Evolutionary conservation across 1,140 invertebrate species (phyloP).

Genomic region (Archivesica marissinica): DNA sequence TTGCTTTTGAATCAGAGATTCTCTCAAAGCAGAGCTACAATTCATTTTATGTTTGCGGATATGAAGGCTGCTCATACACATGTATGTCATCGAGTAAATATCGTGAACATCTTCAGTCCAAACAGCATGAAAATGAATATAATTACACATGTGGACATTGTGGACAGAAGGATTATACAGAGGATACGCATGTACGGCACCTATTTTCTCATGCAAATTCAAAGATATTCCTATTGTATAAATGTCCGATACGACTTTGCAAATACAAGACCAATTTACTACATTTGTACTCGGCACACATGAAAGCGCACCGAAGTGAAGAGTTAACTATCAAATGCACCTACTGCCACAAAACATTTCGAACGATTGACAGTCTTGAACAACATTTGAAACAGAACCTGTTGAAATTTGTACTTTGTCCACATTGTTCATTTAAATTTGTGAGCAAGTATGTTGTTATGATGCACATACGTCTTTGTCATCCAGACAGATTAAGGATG

Average conservation of each 20-base stretch:
- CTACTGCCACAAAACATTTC: constrained; percentile 57
- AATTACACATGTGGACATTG: constrained; percentile 61
- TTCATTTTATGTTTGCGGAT: constrained; percentile 58
- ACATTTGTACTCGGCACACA: constrained; percentile 56
- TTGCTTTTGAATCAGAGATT: constrained; percentile 16
- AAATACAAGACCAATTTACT: constrained; percentile 60
- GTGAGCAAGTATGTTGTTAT: constrained; percentile 36
- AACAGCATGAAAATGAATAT: constrained; percentile 43
- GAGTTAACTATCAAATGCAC: constrained; percentile 44
- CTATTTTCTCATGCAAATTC: constrained; percentile 57
- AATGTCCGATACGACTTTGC: constrained; percentile 47
- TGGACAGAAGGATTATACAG: constrained; percentile 54
- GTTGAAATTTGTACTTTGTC: constrained; percentile 61
- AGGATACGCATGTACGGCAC: constrained; percentile 58
- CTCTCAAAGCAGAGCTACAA: constrained; percentile 1
- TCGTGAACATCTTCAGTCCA: constrained; percentile 34
- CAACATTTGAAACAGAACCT: constrained; percentile 56
- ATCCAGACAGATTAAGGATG: constrained; percentile 54
- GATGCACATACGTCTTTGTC: constrained; percentile 39
- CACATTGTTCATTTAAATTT: constrained; percentile 63
- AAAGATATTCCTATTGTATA: constrained; percentile 57
- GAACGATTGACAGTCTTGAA: constrained; percentile 23
- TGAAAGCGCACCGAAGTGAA: constrained; percentile 19
- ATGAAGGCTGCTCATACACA: constrained; percentile 46
- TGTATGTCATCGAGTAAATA: constrained; percentile 42